A percentile compares a stretch with the other conserved stretches of the same genome.
These are phyloP conservation scores for Dicaeum eximium DNA, from an alignment of 2,113 vertebrate genomes.

Conservation along the genomic window DNA sequence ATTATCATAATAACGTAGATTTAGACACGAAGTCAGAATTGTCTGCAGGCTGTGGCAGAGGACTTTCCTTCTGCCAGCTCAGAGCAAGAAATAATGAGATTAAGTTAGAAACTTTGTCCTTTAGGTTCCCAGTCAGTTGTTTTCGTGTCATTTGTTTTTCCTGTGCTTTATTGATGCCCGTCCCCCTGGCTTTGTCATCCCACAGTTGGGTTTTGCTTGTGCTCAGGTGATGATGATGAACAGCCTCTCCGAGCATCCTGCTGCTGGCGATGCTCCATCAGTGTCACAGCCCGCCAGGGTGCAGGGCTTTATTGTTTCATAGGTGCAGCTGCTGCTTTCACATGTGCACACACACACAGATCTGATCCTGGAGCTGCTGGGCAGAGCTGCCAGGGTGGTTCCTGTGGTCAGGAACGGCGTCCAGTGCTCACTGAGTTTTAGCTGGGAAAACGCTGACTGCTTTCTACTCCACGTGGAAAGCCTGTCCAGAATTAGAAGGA, in stretches of 20 bases:
- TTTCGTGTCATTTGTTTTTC: neutral
- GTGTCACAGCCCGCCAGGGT: neutral
- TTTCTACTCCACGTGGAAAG: neutral
- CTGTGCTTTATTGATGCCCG: neutral
- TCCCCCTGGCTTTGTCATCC: neutral
- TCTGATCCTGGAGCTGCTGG: accelerated
- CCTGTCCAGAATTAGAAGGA: neutral
- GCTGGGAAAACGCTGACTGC: accelerated
- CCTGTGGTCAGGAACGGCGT: accelerated
- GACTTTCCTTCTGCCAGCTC: neutral
- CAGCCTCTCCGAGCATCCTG: neutral
- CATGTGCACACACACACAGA: accelerated
- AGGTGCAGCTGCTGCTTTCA: neutral
- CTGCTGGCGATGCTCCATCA: neutral
- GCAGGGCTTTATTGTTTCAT: neutral
- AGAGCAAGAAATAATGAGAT: neutral
- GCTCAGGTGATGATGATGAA: neutral
- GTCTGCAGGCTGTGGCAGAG: neutral
- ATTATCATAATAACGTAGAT: neutral
- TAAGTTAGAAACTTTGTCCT: neutral
- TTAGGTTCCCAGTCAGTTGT: neutral
- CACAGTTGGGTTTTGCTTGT: neutral
- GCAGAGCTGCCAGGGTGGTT: neutral
- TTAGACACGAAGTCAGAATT: neutral
- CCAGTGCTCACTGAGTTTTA: neutral